Conservation (phyloP, 2,113 vertebrate genomes). For the Leucoraja erinaceus region DNA sequence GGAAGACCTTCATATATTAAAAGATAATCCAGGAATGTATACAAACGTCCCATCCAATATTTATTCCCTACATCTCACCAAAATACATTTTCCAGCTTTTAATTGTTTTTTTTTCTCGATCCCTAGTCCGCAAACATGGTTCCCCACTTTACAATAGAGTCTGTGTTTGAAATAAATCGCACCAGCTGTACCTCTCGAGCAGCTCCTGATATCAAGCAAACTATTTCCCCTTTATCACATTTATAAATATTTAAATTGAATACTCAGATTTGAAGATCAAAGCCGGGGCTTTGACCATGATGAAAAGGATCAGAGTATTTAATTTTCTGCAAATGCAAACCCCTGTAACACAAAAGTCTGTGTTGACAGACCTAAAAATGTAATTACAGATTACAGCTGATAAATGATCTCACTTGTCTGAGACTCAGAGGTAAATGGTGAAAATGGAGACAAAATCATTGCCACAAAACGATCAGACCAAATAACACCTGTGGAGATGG, state of each 20-base stretch:
- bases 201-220: neutral
- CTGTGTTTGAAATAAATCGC: neutral
- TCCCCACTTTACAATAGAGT: neutral
- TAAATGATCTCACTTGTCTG: neutral
- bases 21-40: neutral
- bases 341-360: neutral
- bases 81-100: neutral
- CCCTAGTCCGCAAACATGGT: neutral
- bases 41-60: neutral
- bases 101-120: neutral
- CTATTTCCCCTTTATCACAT: neutral
- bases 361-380: slow-evolving; percentile 17
- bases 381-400: neutral
- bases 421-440: neutral
- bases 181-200: neutral
- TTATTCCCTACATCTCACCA: neutral
- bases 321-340: neutral
- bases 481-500: neutral
- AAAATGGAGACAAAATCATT: slow-evolving; percentile 3
- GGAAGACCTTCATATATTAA: neutral
- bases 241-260: neutral
- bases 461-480: neutral
- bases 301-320: neutral
- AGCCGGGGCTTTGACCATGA: neutral
- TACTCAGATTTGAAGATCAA: neutral